phyloP scores from a whole-genome alignment of 2,888 invertebrate genomes.

The Caenorhabditis sp. region DNA sequence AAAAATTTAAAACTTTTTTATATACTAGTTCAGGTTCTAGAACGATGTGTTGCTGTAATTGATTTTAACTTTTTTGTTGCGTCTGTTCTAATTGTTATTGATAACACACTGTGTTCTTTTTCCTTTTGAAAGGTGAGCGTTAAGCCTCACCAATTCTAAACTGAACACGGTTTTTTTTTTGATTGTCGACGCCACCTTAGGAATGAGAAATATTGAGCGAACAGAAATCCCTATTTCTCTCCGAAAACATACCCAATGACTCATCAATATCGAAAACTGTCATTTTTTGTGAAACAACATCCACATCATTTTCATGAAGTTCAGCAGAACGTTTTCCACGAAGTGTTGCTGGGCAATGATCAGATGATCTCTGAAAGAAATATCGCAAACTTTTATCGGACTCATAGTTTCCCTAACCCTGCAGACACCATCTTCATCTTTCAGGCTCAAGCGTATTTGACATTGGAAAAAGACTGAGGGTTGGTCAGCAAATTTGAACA shows the following conservation, averaged over 20 bases:
- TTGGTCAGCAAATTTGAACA: slow-evolving; percentile 69
- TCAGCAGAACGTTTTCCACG: slow-evolving; percentile 57
- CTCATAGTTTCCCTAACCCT: slow-evolving; percentile 24
- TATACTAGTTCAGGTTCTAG: too few relatives aligned
- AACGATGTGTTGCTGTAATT: too few relatives aligned
- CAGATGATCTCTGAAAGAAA: slow-evolving; percentile 52
- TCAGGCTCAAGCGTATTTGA: slow-evolving; percentile 61
- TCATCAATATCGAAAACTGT: slow-evolving; percentile 64
- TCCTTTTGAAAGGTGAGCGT: too few relatives aligned
- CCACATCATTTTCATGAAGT: slow-evolving; percentile 48
- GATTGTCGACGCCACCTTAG: too few relatives aligned
- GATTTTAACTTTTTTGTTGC: too few relatives aligned
- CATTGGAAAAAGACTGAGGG: slow-evolving; percentile 67
- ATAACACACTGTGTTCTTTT: too few relatives aligned
- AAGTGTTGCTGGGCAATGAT: slow-evolving; percentile 55
- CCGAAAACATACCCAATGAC: slow-evolving; percentile 42
- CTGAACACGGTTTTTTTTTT: too few relatives aligned
- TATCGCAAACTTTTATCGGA: neutral
- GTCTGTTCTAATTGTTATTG: too few relatives aligned
- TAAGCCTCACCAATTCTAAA: too few relatives aligned
- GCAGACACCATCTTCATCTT: slow-evolving; percentile 58
- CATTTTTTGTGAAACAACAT: slow-evolving; percentile 64
- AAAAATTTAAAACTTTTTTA: too few relatives aligned
- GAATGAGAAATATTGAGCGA: neutral
- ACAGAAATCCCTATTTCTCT: neutral